Percentiles rank a stretch among this genome's conserved stretches.
Evolutionary conservation across 1,140 invertebrate species (phyloP).

Genomic region (Drosophila orosa): DNA sequence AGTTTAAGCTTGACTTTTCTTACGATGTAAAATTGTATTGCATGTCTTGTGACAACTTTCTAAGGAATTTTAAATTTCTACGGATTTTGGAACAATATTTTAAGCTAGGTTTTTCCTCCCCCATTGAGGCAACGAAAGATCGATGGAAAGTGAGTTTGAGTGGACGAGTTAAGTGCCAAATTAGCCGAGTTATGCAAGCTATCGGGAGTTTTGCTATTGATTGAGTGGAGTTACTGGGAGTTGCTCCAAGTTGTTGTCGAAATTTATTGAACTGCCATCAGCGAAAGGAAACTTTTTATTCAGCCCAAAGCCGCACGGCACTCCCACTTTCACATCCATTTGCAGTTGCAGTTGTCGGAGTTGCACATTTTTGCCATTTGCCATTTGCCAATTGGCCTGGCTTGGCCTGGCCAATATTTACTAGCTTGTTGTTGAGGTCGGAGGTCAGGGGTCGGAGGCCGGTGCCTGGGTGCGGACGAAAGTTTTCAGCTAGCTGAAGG

Average conservation of each 20-base stretch:
- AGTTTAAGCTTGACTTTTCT: too few relatives aligned
- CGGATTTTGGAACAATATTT: neutral
- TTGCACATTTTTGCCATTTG: conserved; percentile 61
- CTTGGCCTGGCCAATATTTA: conserved; percentile 46
- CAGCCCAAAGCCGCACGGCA: conserved; percentile 14
- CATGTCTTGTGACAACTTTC: too few relatives aligned
- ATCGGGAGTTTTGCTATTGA: conserved; percentile 19
- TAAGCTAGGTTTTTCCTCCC: too few relatives aligned
- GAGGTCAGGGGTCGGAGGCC: neutral
- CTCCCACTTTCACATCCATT: conserved; percentile 8
- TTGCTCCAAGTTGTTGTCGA: conserved; percentile 72
- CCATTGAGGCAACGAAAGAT: neutral
- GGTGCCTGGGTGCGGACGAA: conserved; percentile 2
- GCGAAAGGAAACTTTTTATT: conserved; percentile 43
- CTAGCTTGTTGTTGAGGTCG: conserved; percentile 60
- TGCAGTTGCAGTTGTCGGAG: conserved; percentile 37
- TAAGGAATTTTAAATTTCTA: neutral
- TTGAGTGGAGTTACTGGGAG: conserved; percentile 25
- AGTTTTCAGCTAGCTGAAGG: conserved; percentile 44
- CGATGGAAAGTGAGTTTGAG: conserved; percentile 42
- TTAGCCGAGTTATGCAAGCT: conserved; percentile 52
- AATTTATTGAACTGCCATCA: conserved; percentile 69
- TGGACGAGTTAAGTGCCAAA: conserved; percentile 48
- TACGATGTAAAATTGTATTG: too few relatives aligned
- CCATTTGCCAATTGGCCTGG: conserved; percentile 49